Evolutionary conservation across 2,113 vertebrate genomes (phyloP), one percentile per base, ranked within the genome.

Genomic region (Geococcyx californianus): DNA sequence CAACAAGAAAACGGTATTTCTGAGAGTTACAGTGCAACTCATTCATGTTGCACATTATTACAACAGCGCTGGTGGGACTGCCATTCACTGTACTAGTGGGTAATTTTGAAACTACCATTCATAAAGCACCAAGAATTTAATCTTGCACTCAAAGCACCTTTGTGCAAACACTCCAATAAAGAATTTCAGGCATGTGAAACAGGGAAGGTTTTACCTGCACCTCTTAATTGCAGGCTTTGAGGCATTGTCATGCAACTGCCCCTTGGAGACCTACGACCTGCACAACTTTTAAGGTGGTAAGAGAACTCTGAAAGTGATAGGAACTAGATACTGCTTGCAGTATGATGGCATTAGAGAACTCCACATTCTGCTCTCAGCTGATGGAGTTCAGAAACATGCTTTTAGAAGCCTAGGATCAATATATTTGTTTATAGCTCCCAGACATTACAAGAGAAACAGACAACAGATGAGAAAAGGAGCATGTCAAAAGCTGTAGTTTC

Each of bases 1-100:
- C 6, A 54, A 84, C n/a, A 38, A 55, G 59, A 9, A 31, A 54
- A 49, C 7, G 16, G 4, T 47, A 68, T 73, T 88, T 92, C 72
- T 44, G 31, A 25, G 26, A 59, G 33, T 14, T 56, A 55, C 11
- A 42, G 11, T 15, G 23, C 42, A 60, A 55, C 7, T 78, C 36
- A 16, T 16, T 40, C 28, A 7, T 0, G 1, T 18, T 34, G 11
- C 9, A 3, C 38, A 7, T 40, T 44, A 26, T 38, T 18, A 23
- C 23, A 75, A 15, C 3, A 52, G 38, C 28, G 76, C 72, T 80
- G 68, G 40, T 80, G 25, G 59, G 73, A 51, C 40, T 76, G 49
- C 7, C 34, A 44, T 19, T 13, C 58, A 36, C 44, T 59, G 25
- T 85, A 63, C 17, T 26, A 26, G 9, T 1, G 8, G 24, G 36